Base-by-base conservation (phyloP, 2,888 invertebrate genomes). In the Mamestra brassicae region DNA sequence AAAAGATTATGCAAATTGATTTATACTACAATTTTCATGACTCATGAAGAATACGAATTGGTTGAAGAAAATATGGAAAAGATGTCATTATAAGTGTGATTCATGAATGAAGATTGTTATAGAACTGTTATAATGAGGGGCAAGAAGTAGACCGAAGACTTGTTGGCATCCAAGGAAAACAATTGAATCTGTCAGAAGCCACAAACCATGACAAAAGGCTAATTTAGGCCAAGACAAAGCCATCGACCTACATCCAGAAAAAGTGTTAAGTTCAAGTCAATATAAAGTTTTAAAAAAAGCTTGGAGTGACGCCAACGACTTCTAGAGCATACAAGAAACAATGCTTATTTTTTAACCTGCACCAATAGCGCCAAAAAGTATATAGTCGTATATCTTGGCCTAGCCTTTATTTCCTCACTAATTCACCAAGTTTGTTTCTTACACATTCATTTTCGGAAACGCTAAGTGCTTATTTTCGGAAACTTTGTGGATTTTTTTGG, bases 371-470 rank as follows among this genome's bases (percentile, higher is more conserved):
- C 87, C 88, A 88, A 87, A 85, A 83, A 81, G 86, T 87, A 88
- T 87, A 87, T 86, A 50, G 64, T 65, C 77, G 42, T 77, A 86
- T 85, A 79, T 83, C 85, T 84, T 83, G 77, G 71, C 68, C 69
- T 76, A 42, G 62, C 61, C 77, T 85, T 90, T 89, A 92, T 90
- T 88, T 85, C 85, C 77, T 57, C 74, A 87, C 87, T 90, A 90
- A 90, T 89, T 90, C 86, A 88, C 86, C 76, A 89, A 92, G 83
- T 91, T 89, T 82, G 84, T 66, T 84, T 71, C 67, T 84, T 83
- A 78, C 75, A 86, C 87, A 90, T 89, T 87, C 83, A 89, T 90
- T 90, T 89, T 84, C 81, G 65, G 85, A 86, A 88, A 83, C 84
- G 84, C 87, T 89, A 85, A 88, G 85, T 87, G 86, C 84, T 85